A percentile compares a stretch with the other conserved stretches of the same genome.
phyloP scores from a whole-genome alignment of 2,113 vertebrate species.

The Pitta sordida region DNA sequence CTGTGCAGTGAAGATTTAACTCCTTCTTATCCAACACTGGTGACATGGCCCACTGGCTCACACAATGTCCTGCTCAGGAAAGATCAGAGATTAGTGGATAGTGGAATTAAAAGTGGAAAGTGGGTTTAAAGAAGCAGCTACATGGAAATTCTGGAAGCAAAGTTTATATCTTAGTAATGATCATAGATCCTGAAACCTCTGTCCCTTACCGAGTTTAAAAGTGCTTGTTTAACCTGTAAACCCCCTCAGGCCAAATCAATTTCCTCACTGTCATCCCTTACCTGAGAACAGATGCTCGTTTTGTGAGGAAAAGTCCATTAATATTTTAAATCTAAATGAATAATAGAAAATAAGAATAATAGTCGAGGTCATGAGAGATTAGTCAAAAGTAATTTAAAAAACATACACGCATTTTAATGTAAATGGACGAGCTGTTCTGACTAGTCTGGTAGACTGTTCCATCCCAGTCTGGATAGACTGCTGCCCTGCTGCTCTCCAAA shows the following conservation, averaged over 20 bases:
- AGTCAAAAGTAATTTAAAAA: neutral
- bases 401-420: neutral
- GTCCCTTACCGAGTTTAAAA: neutral
- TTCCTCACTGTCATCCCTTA: neutral
- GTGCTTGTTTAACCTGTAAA: neutral
- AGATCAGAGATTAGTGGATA: no score
- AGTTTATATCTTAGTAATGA: neutral
- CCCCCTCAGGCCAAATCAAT: neutral
- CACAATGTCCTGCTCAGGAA: fast-evolving
- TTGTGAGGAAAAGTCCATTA: neutral
- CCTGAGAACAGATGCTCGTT: neutral
- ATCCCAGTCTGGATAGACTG: neutral
- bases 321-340: neutral
- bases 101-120: no score
- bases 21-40: neutral
- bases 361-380: neutral
- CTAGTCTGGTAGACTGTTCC: neutral
- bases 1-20: neutral
- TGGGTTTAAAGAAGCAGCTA: neutral
- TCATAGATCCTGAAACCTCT: neutral
- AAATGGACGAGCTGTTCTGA: neutral
- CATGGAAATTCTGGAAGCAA: neutral
- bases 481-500: neutral
- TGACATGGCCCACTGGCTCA: neutral
- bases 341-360: neutral